These are phyloP conservation scores for Acronicta leporina DNA, from an alignment of 2,888 invertebrate genomes.

Conservation along the genomic window DNA sequence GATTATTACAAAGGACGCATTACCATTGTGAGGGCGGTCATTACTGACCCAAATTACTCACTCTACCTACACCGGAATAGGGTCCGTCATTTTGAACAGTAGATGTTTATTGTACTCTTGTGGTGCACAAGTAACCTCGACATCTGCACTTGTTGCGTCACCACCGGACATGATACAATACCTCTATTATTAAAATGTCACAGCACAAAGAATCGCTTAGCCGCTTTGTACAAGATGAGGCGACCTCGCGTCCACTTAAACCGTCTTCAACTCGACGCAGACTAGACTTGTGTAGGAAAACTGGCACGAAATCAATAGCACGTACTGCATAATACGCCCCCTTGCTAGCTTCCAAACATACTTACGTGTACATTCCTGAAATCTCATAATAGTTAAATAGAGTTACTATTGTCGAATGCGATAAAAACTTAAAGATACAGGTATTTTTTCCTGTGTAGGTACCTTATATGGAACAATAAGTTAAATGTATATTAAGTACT, in stretches of 20 bases:
- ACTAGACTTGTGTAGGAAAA: slow-evolving; percentile 34
- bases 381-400: slow-evolving; percentile 1
- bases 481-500: slow-evolving; percentile 5
- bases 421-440: slow-evolving; percentile 7
- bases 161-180: slow-evolving; percentile 66
- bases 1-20: slow-evolving; percentile 38
- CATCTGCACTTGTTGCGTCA: slow-evolving; percentile 61
- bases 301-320: slow-evolving; percentile 42
- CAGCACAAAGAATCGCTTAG: slow-evolving; percentile 60
- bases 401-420: slow-evolving; percentile 1
- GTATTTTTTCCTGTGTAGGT: slow-evolving; percentile 37
- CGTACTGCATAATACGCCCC: slow-evolving; percentile 27
- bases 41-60: slow-evolving; percentile 43
- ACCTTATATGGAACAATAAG: slow-evolving; percentile 12
- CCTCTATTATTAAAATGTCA: slow-evolving; percentile 65
- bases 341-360: slow-evolving; percentile 19
- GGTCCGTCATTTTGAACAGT: slow-evolving; percentile 45
- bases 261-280: slow-evolving; percentile 59
- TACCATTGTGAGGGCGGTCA: slow-evolving; percentile 18
- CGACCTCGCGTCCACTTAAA: slow-evolving; percentile 70
- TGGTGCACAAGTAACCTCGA: slow-evolving; percentile 56
- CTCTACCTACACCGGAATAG: slow-evolving; percentile 33
- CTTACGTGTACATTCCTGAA: slow-evolving; percentile 18
- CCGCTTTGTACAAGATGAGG: slow-evolving; percentile 59
- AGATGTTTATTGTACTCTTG: slow-evolving; percentile 40